phyloP scores from a whole-genome alignment of 2,113 vertebrate species.

The Paralichthys olivaceus region DNA sequence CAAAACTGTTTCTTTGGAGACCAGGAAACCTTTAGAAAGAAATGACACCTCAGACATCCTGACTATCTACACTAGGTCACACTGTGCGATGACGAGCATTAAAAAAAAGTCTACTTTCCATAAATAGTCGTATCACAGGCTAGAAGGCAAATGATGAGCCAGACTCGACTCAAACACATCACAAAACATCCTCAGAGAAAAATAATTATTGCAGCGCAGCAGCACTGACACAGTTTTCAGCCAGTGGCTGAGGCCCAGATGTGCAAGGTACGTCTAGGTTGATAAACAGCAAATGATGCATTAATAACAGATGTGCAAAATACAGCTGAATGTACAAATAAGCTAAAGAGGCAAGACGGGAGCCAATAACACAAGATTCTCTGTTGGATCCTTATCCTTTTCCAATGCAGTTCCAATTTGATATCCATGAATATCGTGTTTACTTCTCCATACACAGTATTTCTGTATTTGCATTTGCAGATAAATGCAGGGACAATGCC shows the following conservation, averaged over 20 bases:
- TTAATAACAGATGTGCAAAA: constrained; percentile 64
- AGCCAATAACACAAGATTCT: neutral
- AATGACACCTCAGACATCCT: neutral
- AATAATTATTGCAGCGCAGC: neutral
- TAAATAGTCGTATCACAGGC: neutral
- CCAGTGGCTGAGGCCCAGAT: constrained; percentile 49
- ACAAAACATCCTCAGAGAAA: neutral
- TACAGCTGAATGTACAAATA: neutral
- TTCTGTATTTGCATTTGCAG: neutral
- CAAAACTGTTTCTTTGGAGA: neutral
- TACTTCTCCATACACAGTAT: neutral
- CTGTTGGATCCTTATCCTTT: neutral
- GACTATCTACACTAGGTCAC: neutral
- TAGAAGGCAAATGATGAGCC: neutral
- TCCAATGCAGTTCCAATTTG: neutral
- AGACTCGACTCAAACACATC: constrained; percentile 2
- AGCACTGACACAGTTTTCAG: constrained; percentile 13
- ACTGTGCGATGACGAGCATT: neutral
- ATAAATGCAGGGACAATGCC: neutral
- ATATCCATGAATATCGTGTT: neutral
- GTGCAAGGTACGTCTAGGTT: constrained; percentile 36
- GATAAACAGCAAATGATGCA: constrained; percentile 35
- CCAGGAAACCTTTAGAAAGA: neutral
- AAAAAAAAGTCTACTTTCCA: neutral
- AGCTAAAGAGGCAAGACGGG: neutral